Conservation (phyloP, 2,888 invertebrate genomes). For the Halictus quadricinctus region DNA sequence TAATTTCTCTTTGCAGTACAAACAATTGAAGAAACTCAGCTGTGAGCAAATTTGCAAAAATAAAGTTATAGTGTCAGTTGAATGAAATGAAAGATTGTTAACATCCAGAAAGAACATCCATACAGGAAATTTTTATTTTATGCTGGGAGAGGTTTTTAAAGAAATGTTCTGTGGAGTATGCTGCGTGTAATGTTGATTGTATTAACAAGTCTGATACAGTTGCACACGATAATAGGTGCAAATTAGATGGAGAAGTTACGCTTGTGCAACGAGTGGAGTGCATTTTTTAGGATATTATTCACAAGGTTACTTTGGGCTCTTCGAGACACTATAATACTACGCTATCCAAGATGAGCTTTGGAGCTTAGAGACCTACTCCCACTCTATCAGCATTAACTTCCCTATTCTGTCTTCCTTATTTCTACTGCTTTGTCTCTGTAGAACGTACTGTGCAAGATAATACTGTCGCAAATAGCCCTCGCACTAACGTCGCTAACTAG, state of each 20-base stretch:
- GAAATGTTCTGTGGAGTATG: not conserved
- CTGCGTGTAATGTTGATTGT: not conserved
- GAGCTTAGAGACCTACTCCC: constrained; percentile 16
- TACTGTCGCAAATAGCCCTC: not conserved
- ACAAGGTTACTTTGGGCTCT: not conserved
- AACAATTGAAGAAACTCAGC: too few relatives aligned
- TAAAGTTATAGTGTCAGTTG: too few relatives aligned
- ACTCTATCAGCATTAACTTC: constrained; percentile 14
- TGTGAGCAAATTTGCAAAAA: too few relatives aligned
- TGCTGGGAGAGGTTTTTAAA: not conserved
- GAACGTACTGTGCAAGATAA: not conserved
- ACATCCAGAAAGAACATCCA: not conserved
- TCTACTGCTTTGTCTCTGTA: constrained; percentile 7
- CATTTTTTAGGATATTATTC: constrained; percentile 1
- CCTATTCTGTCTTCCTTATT: constrained; percentile 13
- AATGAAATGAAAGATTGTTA: too few relatives aligned
- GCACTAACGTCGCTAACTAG: not conserved
- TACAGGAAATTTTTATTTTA: not conserved
- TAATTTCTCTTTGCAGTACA: too few relatives aligned
- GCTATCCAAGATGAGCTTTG: constrained; percentile 14
- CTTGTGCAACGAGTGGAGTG: not conserved
- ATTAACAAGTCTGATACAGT: not conserved
- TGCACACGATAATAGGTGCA: not conserved
- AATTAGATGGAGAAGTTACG: not conserved
- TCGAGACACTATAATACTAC: not conserved